Percentiles rank a stretch among this genome's conserved stretches.
These are phyloP conservation scores for Platycercus adscitus DNA, from an alignment of 2,113 vertebrate species.

Conservation along the genomic window DNA sequence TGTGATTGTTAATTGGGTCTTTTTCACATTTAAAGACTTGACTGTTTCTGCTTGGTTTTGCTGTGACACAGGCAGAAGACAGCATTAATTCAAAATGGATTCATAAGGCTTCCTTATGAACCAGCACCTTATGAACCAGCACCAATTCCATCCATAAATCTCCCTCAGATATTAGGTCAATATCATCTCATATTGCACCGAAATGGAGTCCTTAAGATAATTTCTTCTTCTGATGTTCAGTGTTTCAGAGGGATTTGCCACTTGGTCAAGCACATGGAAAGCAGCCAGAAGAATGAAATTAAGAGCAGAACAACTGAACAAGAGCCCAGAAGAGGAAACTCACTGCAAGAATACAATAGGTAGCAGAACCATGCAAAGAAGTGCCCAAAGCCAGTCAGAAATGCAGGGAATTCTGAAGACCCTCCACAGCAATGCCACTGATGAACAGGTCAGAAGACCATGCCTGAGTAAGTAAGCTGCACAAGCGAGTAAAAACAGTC, in stretches of 20 bases:
- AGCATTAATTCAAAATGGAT: not conserved
- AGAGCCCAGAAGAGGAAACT: not conserved
- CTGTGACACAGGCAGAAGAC: not conserved
- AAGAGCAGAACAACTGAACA: not conserved
- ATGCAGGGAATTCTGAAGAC: not conserved
- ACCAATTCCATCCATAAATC: not conserved
- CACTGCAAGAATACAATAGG: not conserved
- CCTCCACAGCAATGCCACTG: not conserved
- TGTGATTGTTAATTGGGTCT: not conserved
- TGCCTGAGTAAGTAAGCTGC: not conserved
- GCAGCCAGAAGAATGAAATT: not conserved
- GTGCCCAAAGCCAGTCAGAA: not conserved
- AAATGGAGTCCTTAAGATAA: not conserved
- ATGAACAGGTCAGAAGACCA: not conserved
- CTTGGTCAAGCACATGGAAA: not conserved
- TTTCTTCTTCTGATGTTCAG: not conserved
- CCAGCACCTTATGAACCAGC: not conserved
- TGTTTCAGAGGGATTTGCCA: not conserved
- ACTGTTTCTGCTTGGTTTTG: not conserved
- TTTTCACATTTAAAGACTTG: not conserved
- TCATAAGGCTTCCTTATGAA: not conserved
- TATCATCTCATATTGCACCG: not conserved
- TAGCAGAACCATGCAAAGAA: not conserved
- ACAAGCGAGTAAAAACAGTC: not conserved
- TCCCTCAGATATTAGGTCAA: not conserved